These are phyloP conservation scores for Pantherophis alleghaniensis DNA, from an alignment of 2,797 vertebrate genomes.

Conservation along the genomic window DNA sequence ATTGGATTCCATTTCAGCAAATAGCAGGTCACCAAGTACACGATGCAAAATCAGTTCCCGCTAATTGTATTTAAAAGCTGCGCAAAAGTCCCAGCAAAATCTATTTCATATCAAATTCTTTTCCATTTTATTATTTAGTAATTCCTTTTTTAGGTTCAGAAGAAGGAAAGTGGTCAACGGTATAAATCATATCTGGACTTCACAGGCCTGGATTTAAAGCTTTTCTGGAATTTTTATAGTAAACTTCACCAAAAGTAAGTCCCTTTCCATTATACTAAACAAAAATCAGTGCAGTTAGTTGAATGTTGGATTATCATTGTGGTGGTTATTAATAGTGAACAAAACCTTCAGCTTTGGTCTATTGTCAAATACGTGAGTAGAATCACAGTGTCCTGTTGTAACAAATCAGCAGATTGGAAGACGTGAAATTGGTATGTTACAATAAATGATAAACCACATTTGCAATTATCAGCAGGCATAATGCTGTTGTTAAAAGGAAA, in stretches of 20 bases:
- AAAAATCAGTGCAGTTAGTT: neutral
- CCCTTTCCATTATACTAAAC: neutral
- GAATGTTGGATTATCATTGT: too few species aligned
- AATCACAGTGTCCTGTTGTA: neutral
- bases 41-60: neutral
- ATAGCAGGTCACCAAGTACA: neutral
- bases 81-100: neutral
- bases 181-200: slow-evolving; percentile 92
- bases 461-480: neutral
- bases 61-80: neutral
- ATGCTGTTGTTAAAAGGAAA: neutral
- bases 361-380: neutral
- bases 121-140: slow-evolving; percentile 35
- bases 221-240: slow-evolving; percentile 95
- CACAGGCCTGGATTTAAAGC: slow-evolving; percentile 81
- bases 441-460: neutral
- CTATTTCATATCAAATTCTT: neutral
- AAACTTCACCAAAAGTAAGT: slow-evolving; percentile 93
- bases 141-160: slow-evolving; percentile 70
- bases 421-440: neutral
- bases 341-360: neutral
- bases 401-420: neutral
- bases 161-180: slow-evolving; percentile 87
- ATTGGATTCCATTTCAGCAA: neutral
- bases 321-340: neutral